phyloP scores from a whole-genome alignment of 35 echinoderm and acorn worm genomes.

The Holothuria glaberrima region DNA sequence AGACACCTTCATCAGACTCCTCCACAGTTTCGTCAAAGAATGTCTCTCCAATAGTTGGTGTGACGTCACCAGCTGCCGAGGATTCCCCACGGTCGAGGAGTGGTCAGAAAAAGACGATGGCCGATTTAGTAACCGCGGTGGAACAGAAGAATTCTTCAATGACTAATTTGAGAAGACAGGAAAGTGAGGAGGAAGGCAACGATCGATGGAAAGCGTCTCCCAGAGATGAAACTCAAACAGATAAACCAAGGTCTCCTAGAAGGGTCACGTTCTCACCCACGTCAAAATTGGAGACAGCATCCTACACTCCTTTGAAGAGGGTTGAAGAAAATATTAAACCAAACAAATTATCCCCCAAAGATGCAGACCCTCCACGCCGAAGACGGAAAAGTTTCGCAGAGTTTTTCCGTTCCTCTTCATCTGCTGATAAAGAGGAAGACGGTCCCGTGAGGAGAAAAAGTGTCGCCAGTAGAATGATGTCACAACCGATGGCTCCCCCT shows the following conservation, averaged over 20 bases:
- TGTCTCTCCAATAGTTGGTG: not conserved
- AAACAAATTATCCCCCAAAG: not conserved
- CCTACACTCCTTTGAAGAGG: not conserved
- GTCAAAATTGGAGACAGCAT: not conserved
- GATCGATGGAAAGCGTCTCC: not conserved
- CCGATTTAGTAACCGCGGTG: constrained; percentile 38
- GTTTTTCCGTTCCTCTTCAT: constrained; percentile 3
- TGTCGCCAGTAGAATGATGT: constrained; percentile 56
- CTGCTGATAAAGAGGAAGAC: not conserved
- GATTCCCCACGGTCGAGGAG: not conserved
- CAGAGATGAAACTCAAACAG: not conserved
- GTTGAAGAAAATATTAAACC: not conserved
- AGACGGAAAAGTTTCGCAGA: constrained; percentile 34
- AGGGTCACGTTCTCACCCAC: constrained; percentile 20
- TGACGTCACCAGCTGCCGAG: not conserved
- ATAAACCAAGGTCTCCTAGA: not conserved
- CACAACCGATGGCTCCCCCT: not conserved
- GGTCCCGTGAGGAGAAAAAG: constrained; percentile 35
- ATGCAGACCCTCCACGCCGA: not conserved
- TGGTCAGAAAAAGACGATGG: constrained; percentile 24
- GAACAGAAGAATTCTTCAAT: constrained; percentile 19
- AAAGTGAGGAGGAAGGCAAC: not conserved
- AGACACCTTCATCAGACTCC: constrained; percentile 1
- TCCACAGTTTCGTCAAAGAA: not conserved
- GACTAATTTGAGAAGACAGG: constrained; percentile 27